Evolutionary conservation across 2,113 vertebrate species (phyloP), one percentile per base, ranked within the genome.

Genomic region (Silurus asotus): DNA sequence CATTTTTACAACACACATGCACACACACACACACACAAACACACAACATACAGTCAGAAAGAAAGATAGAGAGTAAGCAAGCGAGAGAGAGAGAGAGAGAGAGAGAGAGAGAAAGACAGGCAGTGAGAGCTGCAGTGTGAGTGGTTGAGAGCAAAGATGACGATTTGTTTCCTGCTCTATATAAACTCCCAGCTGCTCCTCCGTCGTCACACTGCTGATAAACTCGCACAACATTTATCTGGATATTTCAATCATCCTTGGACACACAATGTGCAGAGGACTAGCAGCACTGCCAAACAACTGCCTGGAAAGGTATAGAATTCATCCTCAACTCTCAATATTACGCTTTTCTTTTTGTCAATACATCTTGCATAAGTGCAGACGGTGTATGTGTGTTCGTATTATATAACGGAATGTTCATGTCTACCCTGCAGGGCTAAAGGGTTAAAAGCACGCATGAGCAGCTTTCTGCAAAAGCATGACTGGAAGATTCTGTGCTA

Each of bases 231-330:
- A 90, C 6, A 45, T 87, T 28, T 6, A 89, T 90, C 82, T 80
- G 92, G 93, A 93, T 92, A 91, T 88, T 91, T 83, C 64, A 82
- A 62, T 85, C 49, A 87, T 75, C 86, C n/a, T 79, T 59, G 67
- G 86, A 67, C 90, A 93, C 91, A 93, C 87, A 90, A 97, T 98
- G 97, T 97, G 96, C 91, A 96, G 93, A 90, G 96, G 94, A 88
- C 91, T 97, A 86, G 85, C 95, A 87, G 87, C 93, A 0, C 94
- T 97, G 84, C 95, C 96, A 23, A 91, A 91, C 91, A 90, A 93
- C 92, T 97, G 96, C 91, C 90, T 97, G 92, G 96, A 99, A 92
- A 97, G 97, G 97, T 99, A 96, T 92, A 93, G 84, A 76, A 58
- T 83, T 88, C 85, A 84, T 80, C 14, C 56, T 67, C 1, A 56